Base-by-base conservation (phyloP, 2,797 vertebrate genomes). In the Aselliscus stoliczkanus region DNA sequence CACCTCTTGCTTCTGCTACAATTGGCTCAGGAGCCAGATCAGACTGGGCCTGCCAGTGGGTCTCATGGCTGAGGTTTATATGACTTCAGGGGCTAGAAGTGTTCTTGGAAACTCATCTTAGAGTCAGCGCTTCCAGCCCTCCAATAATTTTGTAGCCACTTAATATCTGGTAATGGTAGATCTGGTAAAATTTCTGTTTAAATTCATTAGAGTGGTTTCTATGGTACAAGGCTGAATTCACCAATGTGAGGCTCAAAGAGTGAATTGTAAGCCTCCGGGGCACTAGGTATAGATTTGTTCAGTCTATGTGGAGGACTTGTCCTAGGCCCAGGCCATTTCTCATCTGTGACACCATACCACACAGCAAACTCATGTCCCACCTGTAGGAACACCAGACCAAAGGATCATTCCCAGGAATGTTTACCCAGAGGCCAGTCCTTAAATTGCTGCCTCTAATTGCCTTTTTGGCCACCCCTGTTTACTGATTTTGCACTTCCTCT, bases 161-260 rank as follows among this genome's bases (percentile, higher is more conserved):
- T 85, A 91, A 15, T 67, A 85, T 44, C 37, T 89, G 44, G 27
- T 54, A 85, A 77, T 34, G 58, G 10, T 76, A 83, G n/a, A 88
- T 39, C n/a, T 86, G 44, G 27, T 54, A 90, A 50, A 54, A 93
- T 52, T 84, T 91, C 82, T 93, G 39, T 62, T 94, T 85, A 56
- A 47, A 77, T 54, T 94, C n/a, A 47, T 20, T 42, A 56, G 37
- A 56, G 77, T 80, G n/a, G 5, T n/a, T 81, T 88, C 56, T 67
- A 27, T 62, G 65, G 25, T 62, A 54, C 56, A 27, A 91, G 81
- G 80, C 20, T 42, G 47, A 80, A 73, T 67, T 21, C 60, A 87
- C 31, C 75, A 60, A 88, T 39, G 83, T 1, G 56, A 64, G 27
- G 29, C 21, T 79, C 56, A 84, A 60, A 37, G 7, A 52, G 25